Base-by-base conservation (phyloP, 2,888 invertebrate genomes). In the Dexiosoma caninum region DNA sequence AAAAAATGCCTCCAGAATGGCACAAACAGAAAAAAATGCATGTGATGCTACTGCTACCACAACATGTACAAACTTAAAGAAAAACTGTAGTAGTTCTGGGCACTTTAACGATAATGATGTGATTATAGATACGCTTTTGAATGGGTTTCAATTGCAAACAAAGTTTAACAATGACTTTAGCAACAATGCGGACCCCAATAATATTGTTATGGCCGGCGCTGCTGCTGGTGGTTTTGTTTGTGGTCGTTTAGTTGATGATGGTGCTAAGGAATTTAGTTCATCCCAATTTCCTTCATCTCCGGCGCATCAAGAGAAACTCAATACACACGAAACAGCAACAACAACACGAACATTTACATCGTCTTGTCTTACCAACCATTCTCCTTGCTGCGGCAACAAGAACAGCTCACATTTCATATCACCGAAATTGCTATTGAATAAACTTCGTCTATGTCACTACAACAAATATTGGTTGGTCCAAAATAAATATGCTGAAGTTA, bases 391-490 rank as follows among this genome's bases (percentile, higher is more conserved):
- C 59, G 53, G 27, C 53, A 74, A 74, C 27, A 53, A 72, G 8
- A 21, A 19, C 23, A 57, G 27, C 51, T 70, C 74, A 64, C 83
- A 86, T 85, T 85, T 86, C 84, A 88, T 90, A 84, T 88, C 90
- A 83, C 89, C 89, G 37, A 89, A 90, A 90, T 87, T 90, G 85
- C 87, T 90, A 83, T 86, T 90, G 86, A 88, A 85, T 85, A 88
- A 90, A 89, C 88, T 90, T 86, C 88, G 89, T 83, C 87, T 89
- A 78, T 90, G 89, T 84, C 87, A 87, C 85, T 87, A 90, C 85
- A 90, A 90, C 87, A 90, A 90, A 88, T 90, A 90, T 88, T 90
- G 90, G 90, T 86, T 90, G 85, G 90, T 90, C 84, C 90, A 90
- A 86, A 90, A 90, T 89, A 90, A 90, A 89, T 90, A 90, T 85